Evolutionary conservation across 2,113 vertebrate genomes (phyloP).

Genomic region (Pontoporia blainvillei): DNA sequence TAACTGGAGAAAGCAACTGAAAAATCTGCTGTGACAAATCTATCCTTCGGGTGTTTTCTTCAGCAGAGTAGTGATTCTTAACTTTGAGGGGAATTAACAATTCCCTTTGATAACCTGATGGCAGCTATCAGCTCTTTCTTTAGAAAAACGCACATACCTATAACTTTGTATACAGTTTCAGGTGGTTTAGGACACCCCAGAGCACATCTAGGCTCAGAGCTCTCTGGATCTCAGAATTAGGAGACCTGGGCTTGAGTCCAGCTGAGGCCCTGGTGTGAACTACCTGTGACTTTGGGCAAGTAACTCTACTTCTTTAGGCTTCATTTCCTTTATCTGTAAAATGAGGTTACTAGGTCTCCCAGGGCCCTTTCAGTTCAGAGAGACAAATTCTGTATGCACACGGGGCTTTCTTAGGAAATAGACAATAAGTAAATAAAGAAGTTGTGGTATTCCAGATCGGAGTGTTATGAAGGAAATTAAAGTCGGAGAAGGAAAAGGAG

Average conservation of each 20-base stretch:
- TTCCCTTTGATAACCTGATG: not conserved
- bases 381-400: not conserved
- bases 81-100: not conserved
- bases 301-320: not conserved
- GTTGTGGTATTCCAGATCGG: not conserved
- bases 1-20: not conserved
- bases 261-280: not conserved
- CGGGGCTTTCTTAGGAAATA: not conserved
- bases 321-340: constrained; percentile 6
- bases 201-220: not conserved
- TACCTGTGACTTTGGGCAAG: not conserved
- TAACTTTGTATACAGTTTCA: not conserved
- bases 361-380: not conserved
- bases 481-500: not conserved
- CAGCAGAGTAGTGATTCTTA: not conserved
- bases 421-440: not conserved
- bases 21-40: not conserved
- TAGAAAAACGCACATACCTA: not conserved
- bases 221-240: not conserved
- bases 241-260: not conserved
- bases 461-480: not conserved
- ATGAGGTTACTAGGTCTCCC: not conserved
- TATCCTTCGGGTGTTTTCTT: not conserved
- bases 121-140: not conserved
- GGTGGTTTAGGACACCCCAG: not conserved